Evolutionary conservation across 1,140 invertebrate genomes (phyloP), one percentile per base, ranked within the genome.

Genomic region (Rhagoletis pomonella): DNA sequence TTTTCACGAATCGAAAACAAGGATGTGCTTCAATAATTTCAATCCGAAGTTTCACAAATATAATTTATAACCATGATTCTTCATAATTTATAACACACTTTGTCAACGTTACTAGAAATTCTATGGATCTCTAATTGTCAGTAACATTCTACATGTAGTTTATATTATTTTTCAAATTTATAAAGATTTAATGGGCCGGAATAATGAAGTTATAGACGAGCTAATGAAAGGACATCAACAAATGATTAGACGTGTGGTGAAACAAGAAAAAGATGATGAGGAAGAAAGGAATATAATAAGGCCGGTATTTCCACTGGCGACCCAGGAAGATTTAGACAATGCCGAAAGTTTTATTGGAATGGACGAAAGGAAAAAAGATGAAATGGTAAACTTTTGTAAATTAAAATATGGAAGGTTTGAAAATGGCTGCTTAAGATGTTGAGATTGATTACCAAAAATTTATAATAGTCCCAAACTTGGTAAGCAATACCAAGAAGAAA

Each of bases 271-370:
- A 29, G 73, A 81, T 7, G 73, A 14, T 6, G 73, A 81, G 55
- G 73, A 81, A 81, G 73, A 81, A 58, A 81, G 12, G 47, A 81
- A 81, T 19, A 81, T 81, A 42, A 44, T 55, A 55, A 81, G 73
- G 29, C 73, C 73, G 6, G 47, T 81, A 10, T 81, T 81, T 81
- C 73, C 73, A 55, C 6, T 81, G 4, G 19, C 55, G 73, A 81
- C 73, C 1, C 73, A 81, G 29, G 73, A 81, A 81, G 73, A 81
- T 81, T 81, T 81, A 81, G 73, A 81, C 47, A 81, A 81, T 81
- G 44, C 47, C 2, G 73, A 81, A 55, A 47, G 14, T 55, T 81
- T 81, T 81, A 81, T 81, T 55, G 73, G 73, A 81, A 81, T 55
- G 47, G 73, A 81, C 7, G 73, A 81, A 55, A 12, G 73, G 55